Evolutionary conservation across 2,888 invertebrate species (phyloP), one percentile per base, ranked within the genome.

Genomic region (Patella pellucida): DNA sequence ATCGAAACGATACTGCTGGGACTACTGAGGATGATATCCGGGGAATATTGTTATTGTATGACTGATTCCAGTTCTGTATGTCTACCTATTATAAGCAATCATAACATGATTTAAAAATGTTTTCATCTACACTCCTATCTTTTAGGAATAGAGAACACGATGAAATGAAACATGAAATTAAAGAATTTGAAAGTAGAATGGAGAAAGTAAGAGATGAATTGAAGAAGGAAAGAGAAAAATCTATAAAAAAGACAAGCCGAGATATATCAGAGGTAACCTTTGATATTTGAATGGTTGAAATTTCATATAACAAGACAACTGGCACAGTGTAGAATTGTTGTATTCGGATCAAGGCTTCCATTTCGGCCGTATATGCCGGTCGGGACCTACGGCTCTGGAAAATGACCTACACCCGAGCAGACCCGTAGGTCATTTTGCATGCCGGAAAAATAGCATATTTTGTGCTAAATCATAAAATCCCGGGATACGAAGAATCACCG

Each of bases 221-320:
- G 71, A 80, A 81, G 52, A 84, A 83, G 70, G 88, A 88, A 76
- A 79, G 86, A 68, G 87, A 88, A 31, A 85, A 85, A 77, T 81
- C 85, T 11, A 76, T 81, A 56, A 86, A 85, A 78, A 88, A 86
- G 77, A 85, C 81, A 19, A 82, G 81, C 74, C 85, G 83, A 76
- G 90, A 90, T 69, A 79, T 88, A 11, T 77, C 83, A 15, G 89
- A 90, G 85, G 89, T 89, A 78, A 54, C 9, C n/a, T 62, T 62
- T 12, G n/a, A 62, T n/a, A n/a, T 62, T 12, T n/a, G n/a, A 62
- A n/a, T 23, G n/a, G 41, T 41, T 41, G 41, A 41, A 41, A 9
- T 41, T 9, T 9, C 41, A 41, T 41, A 1, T 41, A 4, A 41
- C 9, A 7, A 41, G 9, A 41, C 41, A 41, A 41, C 41, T 41